Base-by-base conservation (phyloP, 2,113 vertebrate genomes). In the Riparia riparia region DNA sequence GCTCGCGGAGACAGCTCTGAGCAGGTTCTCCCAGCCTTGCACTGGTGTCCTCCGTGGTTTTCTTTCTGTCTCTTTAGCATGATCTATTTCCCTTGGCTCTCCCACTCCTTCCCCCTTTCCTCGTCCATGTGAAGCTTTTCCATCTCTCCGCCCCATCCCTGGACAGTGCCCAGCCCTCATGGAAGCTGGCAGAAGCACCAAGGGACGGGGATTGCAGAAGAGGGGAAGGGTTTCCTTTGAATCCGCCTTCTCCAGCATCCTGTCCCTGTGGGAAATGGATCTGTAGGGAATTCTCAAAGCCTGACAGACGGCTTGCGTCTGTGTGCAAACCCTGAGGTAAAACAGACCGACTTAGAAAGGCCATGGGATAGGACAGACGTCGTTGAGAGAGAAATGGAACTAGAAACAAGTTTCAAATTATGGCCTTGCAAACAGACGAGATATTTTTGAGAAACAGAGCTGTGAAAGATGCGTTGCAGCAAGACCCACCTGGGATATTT, bases 401-500 rank as follows among this genome's bases (percentile, higher is more conserved):
- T 39, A 5, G 25, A 28, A 28, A 25, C 13, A 12, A 61, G 10
- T 28, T 37, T 61, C 17, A 39, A 28, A 39, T 39, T 5, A 28
- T 18, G 58, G 5, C 17, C 37, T 26, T 37, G 58, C 24, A 60
- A 8, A 37, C 1, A 60, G 58, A 39, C 5, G 3, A 6, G 58
- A 28, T 18, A 39, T 39, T 61, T 13, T 39, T 1, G 58, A 61
- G 17, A 61, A 61, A 39, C 4, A 39, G 24, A 61, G 18, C 37
- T 39, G 4, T 13, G 17, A 18, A 28, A 61, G 58, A 6, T 61
- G 24, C 3, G 3, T 6, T 61, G 58, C 13, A 39, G 24, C 3
- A 18, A 5, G 34, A 61, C 25, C 11, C 11, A 61, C 1, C 1
- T 1, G 58, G 2, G 25, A 3, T 18, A 18, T 9, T 61, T 18